Evolutionary conservation across 1,140 invertebrate genomes (phyloP).

Genomic region (Drosophila lini): DNA sequence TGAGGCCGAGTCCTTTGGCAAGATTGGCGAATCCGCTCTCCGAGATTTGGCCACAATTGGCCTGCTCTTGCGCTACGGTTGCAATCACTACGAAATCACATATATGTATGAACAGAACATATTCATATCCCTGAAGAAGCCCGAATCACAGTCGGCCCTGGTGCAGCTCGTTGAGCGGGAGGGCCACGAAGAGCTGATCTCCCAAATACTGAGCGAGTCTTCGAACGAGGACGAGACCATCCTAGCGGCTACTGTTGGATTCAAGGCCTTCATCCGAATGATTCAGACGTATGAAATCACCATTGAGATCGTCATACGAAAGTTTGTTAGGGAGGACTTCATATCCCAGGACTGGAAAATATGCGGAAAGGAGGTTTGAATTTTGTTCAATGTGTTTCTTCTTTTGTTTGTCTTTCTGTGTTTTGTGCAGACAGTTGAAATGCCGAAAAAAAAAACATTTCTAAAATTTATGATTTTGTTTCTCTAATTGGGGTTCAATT

Average conservation of each 20-base stretch:
- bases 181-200: slow-evolving; percentile 91
- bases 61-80: slow-evolving; percentile 89
- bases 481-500: not conserved
- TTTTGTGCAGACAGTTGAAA: slow-evolving; percentile 54
- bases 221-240: slow-evolving; percentile 90
- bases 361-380: slow-evolving; percentile 84
- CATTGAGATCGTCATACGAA: slow-evolving; percentile 92
- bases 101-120: slow-evolving; percentile 90
- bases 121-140: slow-evolving; percentile 90
- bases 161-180: slow-evolving; percentile 92
- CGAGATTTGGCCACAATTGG: slow-evolving; percentile 92
- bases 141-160: slow-evolving; percentile 91
- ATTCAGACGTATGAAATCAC: slow-evolving; percentile 91
- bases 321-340: slow-evolving; percentile 93
- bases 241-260: slow-evolving; percentile 91
- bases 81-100: slow-evolving; percentile 91
- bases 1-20: slow-evolving; percentile 91
- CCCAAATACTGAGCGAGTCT: slow-evolving; percentile 92
- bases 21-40: slow-evolving; percentile 89
- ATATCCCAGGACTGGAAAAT: slow-evolving; percentile 90
- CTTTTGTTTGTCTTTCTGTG: slow-evolving; percentile 24
- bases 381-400: slow-evolving; percentile 57
- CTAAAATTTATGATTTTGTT: not conserved
- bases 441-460: slow-evolving; percentile 26
- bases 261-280: slow-evolving; percentile 93